Evolutionary conservation across 1,140 invertebrate species (phyloP), one percentile per base, ranked within the genome.

Genomic region (Drosophila takahashii): DNA sequence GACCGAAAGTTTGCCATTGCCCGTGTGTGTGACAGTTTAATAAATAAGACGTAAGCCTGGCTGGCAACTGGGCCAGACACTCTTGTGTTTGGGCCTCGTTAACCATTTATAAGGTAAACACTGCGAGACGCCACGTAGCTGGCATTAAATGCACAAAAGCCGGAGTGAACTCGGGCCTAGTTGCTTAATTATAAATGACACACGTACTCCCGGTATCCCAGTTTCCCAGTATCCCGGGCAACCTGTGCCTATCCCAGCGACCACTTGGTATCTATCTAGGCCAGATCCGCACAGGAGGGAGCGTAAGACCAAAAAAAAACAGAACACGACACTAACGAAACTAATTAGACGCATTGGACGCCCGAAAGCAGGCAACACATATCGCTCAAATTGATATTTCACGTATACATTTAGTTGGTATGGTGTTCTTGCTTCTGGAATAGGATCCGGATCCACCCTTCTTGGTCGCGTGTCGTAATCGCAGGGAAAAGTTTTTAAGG

Each of bases 171-270:
- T 89, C 83, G 67, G 81, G 85, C 79, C 73, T 74, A 84, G 64
- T 89, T 84, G 79, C 84, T 89, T 89, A 89, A 89, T 89, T 89
- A 89, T 89, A 89, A 89, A 89, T 89, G 84, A 89, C 84, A 87
- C 83, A 87, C 84, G 83, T 87, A 74, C 58, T 74, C 10, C 51
- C 11, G 16, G 18, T 15, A 39, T 10, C 48, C 36, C 13, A 7
- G 45, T 74, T 37, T 52, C 70, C 57, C 15, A 41, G 56, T 72
- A 47, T 51, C 67, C 57, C 47, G 39, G 59, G 26, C 5, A 39
- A 56, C 58, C 59, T 59, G 37, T n/a, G 26, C 59, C 72, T 22
- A 51, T 22, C 44, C 44, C 10, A 29, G 36, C 41, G 15, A 54
- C 27, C 57, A 56, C 52, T 62, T 58, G 51, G 48, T 86, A 86